These are phyloP conservation scores for Suillia variegata DNA, from an alignment of 2,888 invertebrate species.

Conservation along the genomic window DNA sequence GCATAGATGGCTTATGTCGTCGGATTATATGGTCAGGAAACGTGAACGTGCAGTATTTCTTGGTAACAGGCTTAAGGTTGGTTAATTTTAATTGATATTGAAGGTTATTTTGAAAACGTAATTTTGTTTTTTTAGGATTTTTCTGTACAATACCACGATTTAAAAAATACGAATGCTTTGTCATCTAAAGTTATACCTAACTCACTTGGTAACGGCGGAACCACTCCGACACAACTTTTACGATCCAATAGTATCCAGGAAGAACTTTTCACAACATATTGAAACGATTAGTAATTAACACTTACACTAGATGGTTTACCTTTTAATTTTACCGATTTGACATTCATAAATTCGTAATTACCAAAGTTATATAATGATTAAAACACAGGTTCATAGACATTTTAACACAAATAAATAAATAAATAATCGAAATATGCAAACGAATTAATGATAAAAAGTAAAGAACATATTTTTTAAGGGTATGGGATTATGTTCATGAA, in stretches of 20 bases:
- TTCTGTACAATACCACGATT: conserved; percentile 78
- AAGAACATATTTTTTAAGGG: no score
- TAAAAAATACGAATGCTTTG: conserved; percentile 68
- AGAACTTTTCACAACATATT: conserved; percentile 70
- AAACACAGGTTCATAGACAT: no score
- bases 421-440: no score
- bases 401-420: no score
- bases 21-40: conserved; percentile 91
- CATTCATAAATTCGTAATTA: no score
- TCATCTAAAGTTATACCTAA: conserved; percentile 67
- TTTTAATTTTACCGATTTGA: not conserved
- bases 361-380: no score
- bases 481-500: no score
- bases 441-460: no score
- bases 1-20: conserved; percentile 92
- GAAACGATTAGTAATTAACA: conserved; percentile 15
- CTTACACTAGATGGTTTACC: not conserved
- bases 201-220: conserved; percentile 65
- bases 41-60: conserved; percentile 86
- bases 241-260: conserved; percentile 86
- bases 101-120: not conserved
- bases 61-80: conserved; percentile 79
- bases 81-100: not conserved
- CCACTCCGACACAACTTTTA: conserved; percentile 66
- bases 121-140: conserved; percentile 66